Percentiles rank a stretch among this genome's conserved stretches.
Conservation (phyloP, 2,113 vertebrate genomes). For the Pimephales promelas region DNA sequence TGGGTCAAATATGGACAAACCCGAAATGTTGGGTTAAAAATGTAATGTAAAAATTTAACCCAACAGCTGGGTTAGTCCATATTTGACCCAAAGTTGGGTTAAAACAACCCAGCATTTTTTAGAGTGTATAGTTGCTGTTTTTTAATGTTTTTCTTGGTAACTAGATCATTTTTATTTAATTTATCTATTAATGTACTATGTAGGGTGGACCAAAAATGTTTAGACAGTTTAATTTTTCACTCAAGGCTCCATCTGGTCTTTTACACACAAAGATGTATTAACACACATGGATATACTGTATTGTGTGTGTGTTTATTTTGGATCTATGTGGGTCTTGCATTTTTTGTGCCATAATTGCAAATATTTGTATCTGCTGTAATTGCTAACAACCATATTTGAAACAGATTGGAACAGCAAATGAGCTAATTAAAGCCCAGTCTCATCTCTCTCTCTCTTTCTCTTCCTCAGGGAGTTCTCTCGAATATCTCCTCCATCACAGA, state of each 20-base stretch:
- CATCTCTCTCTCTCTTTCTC: background rate
- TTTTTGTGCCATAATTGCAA: background rate
- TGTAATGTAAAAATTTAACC: too few relatives aligned
- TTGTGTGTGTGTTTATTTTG: background rate
- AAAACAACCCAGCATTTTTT: too few relatives aligned
- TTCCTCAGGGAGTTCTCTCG: constrained; percentile 82
- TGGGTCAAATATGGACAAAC: too few relatives aligned
- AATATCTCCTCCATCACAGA: constrained; percentile 91
- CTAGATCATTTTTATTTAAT: background rate
- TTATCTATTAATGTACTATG: background rate
- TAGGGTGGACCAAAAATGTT: background rate
- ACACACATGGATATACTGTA: background rate
- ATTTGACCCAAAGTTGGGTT: too few relatives aligned
- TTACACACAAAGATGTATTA: background rate
- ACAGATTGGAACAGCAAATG: background rate
- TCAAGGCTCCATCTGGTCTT: background rate
- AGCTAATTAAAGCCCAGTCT: background rate
- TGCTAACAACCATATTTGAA: background rate
- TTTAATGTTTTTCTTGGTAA: background rate
- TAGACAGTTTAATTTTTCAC: background rate
- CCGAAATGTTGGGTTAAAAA: too few relatives aligned
- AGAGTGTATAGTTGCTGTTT: too few relatives aligned
- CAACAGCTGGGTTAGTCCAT: too few relatives aligned
- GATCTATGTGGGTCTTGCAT: background rate
- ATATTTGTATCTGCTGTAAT: background rate